Evolutionary conservation across 2,797 vertebrate genomes (phyloP).

Genomic region (Sebastes umbrosus): DNA sequence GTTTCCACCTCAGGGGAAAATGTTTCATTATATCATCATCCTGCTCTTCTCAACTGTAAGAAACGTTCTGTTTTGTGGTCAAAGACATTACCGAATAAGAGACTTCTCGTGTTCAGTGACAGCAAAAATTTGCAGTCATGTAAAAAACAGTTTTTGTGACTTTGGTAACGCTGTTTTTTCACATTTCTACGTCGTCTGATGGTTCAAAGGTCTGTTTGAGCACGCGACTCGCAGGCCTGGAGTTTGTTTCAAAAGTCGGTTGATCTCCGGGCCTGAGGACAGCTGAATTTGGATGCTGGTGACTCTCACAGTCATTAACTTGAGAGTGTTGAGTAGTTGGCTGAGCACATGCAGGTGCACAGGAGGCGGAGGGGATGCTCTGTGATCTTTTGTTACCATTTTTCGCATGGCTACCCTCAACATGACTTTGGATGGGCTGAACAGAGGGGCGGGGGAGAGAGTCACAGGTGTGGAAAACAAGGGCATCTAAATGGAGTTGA

Average conservation of each 20-base stretch:
- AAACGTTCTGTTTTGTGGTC: conserved; percentile 6
- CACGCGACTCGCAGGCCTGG: neutral
- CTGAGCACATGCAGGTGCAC: conserved; percentile 65
- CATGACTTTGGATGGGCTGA: conserved; percentile 27
- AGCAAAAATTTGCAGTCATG: neutral
- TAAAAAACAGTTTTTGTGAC: neutral
- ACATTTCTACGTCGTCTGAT: neutral
- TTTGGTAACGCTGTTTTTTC: neutral
- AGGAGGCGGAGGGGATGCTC: conserved; percentile 5
- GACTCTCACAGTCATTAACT: conserved; percentile 60
- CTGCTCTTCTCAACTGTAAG: conserved; percentile 8
- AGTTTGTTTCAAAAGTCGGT: conserved; percentile 28
- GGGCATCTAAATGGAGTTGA: conserved; percentile 22
- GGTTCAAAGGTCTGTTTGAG: neutral
- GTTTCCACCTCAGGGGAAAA: conserved; percentile 19
- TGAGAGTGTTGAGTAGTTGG: conserved; percentile 35
- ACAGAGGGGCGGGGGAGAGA: neutral
- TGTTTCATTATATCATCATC: conserved; percentile 18
- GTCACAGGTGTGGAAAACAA: conserved; percentile 68
- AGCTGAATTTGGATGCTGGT: conserved; percentile 44
- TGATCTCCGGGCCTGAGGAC: conserved; percentile 24
- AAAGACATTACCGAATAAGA: neutral
- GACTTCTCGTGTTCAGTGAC: conserved; percentile 20
- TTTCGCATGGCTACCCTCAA: conserved; percentile 49
- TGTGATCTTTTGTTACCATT: conserved; percentile 62